Evolutionary conservation across 2,113 vertebrate species (phyloP).

Genomic region (Lipotes vexillifer): DNA sequence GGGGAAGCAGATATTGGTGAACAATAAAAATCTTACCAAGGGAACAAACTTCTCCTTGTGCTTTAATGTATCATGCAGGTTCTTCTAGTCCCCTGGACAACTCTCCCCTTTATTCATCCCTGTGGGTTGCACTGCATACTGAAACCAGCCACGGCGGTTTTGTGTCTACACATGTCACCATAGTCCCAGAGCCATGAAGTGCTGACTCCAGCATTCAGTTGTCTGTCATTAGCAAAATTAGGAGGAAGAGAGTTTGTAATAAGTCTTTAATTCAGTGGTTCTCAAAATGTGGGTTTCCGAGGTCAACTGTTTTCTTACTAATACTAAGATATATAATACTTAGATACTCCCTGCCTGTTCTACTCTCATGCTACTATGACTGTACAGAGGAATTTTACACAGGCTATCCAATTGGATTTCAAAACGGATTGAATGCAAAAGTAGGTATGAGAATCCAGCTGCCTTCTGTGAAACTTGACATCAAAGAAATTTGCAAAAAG

Average conservation of each 20-base stretch:
- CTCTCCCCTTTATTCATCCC: neutral
- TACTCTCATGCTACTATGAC: neutral
- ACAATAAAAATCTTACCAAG: neutral
- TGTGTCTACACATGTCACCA: neutral
- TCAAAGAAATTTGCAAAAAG: neutral
- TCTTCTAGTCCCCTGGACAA: neutral
- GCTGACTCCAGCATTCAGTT: neutral
- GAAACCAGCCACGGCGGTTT: too few relatives aligned
- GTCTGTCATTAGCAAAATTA: neutral
- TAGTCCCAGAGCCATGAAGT: neutral
- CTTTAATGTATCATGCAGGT: neutral
- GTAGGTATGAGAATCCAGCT: neutral
- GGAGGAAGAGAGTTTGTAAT: neutral
- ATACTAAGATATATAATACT: neutral
- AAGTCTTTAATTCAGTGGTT: neutral
- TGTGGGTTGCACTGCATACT: neutral
- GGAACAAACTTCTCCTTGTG: neutral
- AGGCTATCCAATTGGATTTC: neutral
- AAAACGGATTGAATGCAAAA: neutral
- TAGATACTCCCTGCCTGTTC: neutral
- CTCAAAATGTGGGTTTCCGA: neutral
- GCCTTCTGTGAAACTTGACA: neutral
- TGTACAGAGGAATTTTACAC: neutral
- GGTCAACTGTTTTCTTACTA: neutral
- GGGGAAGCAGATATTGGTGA: neutral